These are phyloP conservation scores for Alauda arvensis DNA, from an alignment of 2,797 vertebrate genomes.

Conservation along the genomic window DNA sequence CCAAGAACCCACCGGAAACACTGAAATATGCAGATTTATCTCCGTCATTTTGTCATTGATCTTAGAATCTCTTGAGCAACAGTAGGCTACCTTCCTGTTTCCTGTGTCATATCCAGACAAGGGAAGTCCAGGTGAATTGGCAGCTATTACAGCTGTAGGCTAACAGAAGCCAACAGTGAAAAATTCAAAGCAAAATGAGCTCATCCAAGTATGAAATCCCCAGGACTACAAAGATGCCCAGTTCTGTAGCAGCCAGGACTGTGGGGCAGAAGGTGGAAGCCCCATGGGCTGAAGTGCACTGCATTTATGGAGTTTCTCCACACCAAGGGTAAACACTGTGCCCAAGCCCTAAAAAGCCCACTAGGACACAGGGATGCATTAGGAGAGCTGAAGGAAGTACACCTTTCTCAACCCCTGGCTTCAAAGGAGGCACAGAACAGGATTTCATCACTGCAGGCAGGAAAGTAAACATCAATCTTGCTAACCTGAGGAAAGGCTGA, in stretches of 20 bases:
- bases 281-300: fast-evolving
- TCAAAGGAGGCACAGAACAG: not conserved
- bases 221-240: fast-evolving
- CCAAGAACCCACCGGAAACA: not conserved
- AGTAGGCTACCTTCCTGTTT: not conserved
- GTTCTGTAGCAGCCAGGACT: not conserved
- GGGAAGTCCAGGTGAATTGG: not conserved
- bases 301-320: not conserved
- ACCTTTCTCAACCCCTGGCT: not conserved
- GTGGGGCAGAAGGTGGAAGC: fast-evolving
- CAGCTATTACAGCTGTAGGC: not conserved
- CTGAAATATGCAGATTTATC: not conserved
- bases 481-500: not conserved
- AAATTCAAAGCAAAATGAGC: not conserved
- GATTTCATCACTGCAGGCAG: not conserved
- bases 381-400: not conserved
- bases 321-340: not conserved
- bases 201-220: not conserved
- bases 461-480: not conserved
- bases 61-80: not conserved
- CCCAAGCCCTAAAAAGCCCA: not conserved
- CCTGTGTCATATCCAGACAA: not conserved
- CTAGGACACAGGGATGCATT: not conserved
- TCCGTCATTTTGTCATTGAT: not conserved
- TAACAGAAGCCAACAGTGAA: not conserved